Evolutionary conservation across 2,797 vertebrate species (phyloP).

Genomic region (Eurystomus glaucurus): DNA sequence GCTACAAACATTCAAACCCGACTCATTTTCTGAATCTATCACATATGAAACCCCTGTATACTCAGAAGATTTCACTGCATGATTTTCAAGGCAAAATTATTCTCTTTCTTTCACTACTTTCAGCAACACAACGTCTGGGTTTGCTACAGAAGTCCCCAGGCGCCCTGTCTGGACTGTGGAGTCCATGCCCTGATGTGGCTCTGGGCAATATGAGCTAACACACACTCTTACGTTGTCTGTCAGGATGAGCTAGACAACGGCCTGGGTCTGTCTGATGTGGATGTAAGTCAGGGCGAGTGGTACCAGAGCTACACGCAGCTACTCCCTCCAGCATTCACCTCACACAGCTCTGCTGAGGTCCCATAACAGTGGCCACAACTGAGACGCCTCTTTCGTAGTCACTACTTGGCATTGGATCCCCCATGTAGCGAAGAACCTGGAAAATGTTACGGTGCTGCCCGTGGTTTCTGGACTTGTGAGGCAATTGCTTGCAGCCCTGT

Average conservation of each 20-base stretch:
- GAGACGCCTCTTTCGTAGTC: neutral
- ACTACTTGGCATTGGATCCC: neutral
- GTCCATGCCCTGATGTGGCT: neutral
- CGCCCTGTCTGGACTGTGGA: neutral
- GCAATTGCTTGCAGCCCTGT: neutral
- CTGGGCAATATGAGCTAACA: neutral
- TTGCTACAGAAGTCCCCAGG: neutral
- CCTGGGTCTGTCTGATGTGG: neutral
- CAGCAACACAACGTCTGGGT: neutral
- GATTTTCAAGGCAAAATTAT: neutral
- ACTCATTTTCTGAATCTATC: neutral
- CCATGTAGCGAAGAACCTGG: neutral
- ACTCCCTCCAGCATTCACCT: neutral
- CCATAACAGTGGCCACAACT: neutral
- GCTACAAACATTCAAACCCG: neutral
- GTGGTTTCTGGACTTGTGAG: neutral
- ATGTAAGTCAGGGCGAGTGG: neutral
- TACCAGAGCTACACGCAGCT: neutral
- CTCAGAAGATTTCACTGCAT: neutral
- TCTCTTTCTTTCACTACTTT: neutral
- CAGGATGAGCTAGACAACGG: neutral
- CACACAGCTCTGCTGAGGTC: neutral
- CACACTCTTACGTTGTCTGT: neutral
- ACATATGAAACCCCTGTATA: neutral
- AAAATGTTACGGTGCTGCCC: neutral